Conservation (phyloP, 1,140 invertebrate genomes). For the Neodiprion lecontei region DNA sequence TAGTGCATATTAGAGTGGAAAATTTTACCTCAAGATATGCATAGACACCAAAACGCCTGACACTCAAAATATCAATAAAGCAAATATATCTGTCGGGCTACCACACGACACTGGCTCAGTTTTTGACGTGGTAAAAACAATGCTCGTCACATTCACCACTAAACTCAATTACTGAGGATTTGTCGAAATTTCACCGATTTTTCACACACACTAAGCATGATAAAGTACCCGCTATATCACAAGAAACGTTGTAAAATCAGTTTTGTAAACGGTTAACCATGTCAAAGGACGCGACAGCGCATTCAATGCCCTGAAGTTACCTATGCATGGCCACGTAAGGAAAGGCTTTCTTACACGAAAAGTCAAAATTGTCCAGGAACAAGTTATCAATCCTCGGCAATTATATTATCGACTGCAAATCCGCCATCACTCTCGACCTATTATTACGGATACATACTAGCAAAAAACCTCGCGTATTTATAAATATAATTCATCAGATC, state of each 20-base stretch:
- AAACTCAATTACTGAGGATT: conserved; percentile 36
- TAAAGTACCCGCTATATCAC: conserved; percentile 36
- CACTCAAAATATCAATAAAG: conserved; percentile 57
- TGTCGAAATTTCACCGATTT: conserved; percentile 37
- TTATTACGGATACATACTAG: too few species aligned
- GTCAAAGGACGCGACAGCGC: conserved; percentile 53
- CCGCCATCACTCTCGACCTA: too few species aligned
- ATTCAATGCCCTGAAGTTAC: conserved; percentile 38
- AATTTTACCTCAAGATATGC: conserved; percentile 55
- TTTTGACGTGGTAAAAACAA: conserved; percentile 25
- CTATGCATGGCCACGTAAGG: conserved; percentile 21
- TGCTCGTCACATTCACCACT: conserved; percentile 31
- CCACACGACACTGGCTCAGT: conserved; percentile 37
- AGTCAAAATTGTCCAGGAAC: not conserved
- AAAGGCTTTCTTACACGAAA: not conserved
- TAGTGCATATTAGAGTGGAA: conserved; percentile 13
- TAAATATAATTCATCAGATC: too few species aligned
- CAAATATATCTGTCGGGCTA: conserved; percentile 43
- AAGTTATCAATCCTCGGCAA: not conserved
- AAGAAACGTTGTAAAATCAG: conserved; percentile 35
- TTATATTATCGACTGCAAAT: too few species aligned
- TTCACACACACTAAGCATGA: conserved; percentile 41
- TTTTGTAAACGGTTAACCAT: conserved; percentile 49
- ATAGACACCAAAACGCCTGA: conserved; percentile 54
- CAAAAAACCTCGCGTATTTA: too few species aligned